phyloP scores from a whole-genome alignment of 2,888 invertebrate species.

The Drosophila stalkeri region DNA sequence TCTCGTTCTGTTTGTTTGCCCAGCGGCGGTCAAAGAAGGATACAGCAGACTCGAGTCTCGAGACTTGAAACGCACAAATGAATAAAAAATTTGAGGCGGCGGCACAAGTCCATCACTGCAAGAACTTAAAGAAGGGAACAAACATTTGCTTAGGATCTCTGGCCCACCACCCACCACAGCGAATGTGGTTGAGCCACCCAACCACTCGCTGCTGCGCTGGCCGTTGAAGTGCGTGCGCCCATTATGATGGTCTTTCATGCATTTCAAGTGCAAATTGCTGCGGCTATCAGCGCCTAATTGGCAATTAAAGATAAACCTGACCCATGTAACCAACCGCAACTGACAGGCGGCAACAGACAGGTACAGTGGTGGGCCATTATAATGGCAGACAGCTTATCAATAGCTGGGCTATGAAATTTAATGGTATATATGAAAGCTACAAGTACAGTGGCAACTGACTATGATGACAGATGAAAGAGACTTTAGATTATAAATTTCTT shows the following conservation, averaged over 20 bases:
- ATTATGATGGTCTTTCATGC: conserved; percentile 60
- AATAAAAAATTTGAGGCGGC: conserved; percentile 30
- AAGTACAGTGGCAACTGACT: background rate
- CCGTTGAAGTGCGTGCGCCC: conserved; percentile 19
- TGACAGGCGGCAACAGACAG: conserved; percentile 14
- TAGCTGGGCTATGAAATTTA: background rate
- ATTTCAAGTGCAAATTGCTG: conserved; percentile 78
- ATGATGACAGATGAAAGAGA: background rate
- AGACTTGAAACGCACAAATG: conserved; percentile 42
- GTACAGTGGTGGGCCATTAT: background rate
- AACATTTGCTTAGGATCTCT: conserved; percentile 18
- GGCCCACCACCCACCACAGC: background rate
- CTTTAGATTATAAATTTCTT: background rate
- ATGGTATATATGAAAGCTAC: background rate
- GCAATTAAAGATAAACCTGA: conserved; percentile 73
- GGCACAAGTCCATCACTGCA: conserved; percentile 24
- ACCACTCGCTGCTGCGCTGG: background rate
- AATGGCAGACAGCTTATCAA: background rate
- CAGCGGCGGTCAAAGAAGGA: conserved; percentile 71
- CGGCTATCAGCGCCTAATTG: conserved; percentile 75
- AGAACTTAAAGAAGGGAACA: conserved; percentile 44
- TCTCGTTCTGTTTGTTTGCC: conserved; percentile 51
- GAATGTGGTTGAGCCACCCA: background rate
- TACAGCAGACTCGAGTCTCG: conserved; percentile 1
- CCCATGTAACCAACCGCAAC: conserved; percentile 37